Evolutionary conservation across 2,888 invertebrate genomes (phyloP).

Genomic region (Eupithecia tripunctaria): DNA sequence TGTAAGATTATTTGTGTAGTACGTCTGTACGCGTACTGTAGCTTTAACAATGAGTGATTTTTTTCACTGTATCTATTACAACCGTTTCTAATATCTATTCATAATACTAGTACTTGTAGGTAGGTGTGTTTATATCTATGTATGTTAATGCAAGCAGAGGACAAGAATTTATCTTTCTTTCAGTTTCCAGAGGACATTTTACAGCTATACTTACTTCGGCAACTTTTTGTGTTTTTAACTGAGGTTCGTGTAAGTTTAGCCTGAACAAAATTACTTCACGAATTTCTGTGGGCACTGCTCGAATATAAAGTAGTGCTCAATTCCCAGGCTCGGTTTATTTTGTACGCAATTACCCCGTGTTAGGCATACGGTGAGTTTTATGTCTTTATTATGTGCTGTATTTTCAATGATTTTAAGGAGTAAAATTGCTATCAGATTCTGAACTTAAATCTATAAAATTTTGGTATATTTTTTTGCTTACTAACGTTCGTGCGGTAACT

Average conservation of each 20-base stretch:
- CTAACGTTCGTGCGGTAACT: not conserved
- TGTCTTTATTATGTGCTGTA: conserved; percentile 21
- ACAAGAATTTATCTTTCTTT: not conserved
- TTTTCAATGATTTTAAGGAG: conserved; percentile 4
- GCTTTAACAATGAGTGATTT: too few relatives aligned
- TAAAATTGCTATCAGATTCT: not conserved
- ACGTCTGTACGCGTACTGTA: too few relatives aligned
- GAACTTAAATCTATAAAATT: not conserved
- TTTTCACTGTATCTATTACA: too few relatives aligned
- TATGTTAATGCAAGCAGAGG: too few relatives aligned
- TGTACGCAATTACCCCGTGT: conserved; percentile 49
- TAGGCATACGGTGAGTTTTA: conserved; percentile 32
- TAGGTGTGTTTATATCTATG: too few relatives aligned
- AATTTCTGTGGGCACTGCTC: conserved; percentile 48
- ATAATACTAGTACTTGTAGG: too few relatives aligned
- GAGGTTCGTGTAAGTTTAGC: conserved; percentile 11
- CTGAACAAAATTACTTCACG: conserved; percentile 68
- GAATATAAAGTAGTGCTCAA: conserved; percentile 64
- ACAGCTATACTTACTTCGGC: not conserved
- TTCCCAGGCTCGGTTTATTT: conserved; percentile 42
- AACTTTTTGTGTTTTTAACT: conserved; percentile 35
- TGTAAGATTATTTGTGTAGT: too few relatives aligned
- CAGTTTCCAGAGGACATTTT: not conserved
- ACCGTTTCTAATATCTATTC: too few relatives aligned
- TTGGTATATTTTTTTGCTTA: not conserved